These are phyloP conservation scores for Eremophila alpestris DNA, from an alignment of 2,797 vertebrate genomes.

Conservation along the genomic window DNA sequence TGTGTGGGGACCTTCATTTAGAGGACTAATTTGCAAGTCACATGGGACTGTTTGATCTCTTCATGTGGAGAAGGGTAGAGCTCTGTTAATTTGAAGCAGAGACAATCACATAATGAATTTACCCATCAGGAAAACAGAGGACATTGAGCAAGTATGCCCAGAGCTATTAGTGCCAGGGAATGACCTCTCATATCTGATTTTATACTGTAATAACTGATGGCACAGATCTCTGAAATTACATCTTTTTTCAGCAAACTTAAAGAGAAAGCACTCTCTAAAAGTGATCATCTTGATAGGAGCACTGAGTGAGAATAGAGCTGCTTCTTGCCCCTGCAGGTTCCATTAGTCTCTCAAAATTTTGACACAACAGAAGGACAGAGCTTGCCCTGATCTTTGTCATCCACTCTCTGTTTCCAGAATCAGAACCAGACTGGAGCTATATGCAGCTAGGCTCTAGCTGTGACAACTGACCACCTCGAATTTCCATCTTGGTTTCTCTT, in stretches of 20 bases:
- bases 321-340: neutral
- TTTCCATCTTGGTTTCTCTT: neutral
- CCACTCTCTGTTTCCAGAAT: neutral
- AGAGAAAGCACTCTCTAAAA: neutral
- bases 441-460: neutral
- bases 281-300: neutral
- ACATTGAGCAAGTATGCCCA: conserved; percentile 22
- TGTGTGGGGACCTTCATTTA: neutral
- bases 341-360: neutral
- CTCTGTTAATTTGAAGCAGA: conserved; percentile 46
- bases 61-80: neutral
- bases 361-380: neutral
- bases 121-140: conserved; percentile 38
- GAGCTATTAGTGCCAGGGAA: conserved; percentile 20
- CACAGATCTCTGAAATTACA: neutral
- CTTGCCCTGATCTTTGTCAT: neutral
- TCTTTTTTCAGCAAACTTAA: neutral
- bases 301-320: neutral
- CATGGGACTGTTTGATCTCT: conserved; percentile 14
- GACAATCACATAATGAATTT: conserved; percentile 56
- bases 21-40: conserved; percentile 37
- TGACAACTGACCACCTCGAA: neutral
- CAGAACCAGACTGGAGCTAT: neutral
- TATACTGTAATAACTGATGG: neutral
- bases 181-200: conserved; percentile 50